Conservation (phyloP, 2,113 vertebrate species). For the Peromyscus leucopus region DNA sequence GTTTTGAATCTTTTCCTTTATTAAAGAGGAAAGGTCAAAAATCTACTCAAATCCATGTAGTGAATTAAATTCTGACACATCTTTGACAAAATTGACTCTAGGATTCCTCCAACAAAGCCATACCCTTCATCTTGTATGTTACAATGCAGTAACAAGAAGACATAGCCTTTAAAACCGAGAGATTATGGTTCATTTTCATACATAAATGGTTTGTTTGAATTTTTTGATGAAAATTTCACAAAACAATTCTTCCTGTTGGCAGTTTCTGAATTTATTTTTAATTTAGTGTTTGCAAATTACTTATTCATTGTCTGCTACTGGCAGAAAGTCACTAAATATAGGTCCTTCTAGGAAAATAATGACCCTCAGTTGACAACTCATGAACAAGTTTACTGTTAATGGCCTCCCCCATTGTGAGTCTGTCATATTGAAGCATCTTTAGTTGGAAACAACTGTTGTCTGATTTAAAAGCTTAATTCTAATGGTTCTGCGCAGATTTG, state of each 20-base stretch:
- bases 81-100: not conserved
- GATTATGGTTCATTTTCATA: not conserved
- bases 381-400: conserved; percentile 2
- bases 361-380: conserved; percentile 10
- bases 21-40: conserved; percentile 47
- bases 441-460: not conserved
- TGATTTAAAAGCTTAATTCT: conserved; percentile 6
- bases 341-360: conserved; percentile 14
- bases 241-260: not conserved
- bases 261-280: conserved; percentile 8
- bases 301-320: not conserved
- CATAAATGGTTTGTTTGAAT: not conserved
- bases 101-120: not conserved
- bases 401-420: not conserved
- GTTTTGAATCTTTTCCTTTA: conserved; percentile 25
- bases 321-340: conserved; percentile 39
- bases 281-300: conserved; percentile 47
- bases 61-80: conserved; percentile 15
- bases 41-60: conserved; percentile 46
- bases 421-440: conserved; percentile 30
- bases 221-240: conserved; percentile 9
- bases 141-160: not conserved
- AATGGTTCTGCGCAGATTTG: not conserved
- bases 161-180: not conserved
- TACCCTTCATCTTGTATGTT: not conserved